Conservation (phyloP, 1,140 invertebrate species). For the Atta cephalotes region DNA sequence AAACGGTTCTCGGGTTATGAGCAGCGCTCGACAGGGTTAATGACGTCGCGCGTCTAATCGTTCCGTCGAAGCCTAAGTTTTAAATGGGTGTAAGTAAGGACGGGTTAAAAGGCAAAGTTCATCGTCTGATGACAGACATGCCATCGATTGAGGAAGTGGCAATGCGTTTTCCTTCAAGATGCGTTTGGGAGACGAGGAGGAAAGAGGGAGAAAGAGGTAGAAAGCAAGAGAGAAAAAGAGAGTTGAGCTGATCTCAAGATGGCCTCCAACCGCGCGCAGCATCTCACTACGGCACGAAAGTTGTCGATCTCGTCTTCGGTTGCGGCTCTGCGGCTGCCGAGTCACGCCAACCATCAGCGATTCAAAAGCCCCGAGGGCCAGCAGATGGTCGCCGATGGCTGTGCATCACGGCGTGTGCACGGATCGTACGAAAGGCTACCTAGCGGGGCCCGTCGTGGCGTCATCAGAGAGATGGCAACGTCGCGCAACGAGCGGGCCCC, state of each 20-base stretch:
- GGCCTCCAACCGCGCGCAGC: constrained; percentile 22
- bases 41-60: constrained; percentile 61
- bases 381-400: constrained; percentile 82
- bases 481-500: constrained; percentile 54
- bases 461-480: constrained; percentile 70
- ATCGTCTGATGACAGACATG: constrained; percentile 40
- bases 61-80: constrained; percentile 48
- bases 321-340: constrained; percentile 78
- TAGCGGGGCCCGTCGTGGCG: constrained; percentile 37
- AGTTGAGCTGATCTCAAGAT: constrained; percentile 10
- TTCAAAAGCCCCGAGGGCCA: constrained; percentile 84
- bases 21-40: constrained; percentile 44
- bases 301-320: constrained; percentile 64
- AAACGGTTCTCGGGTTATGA: constrained; percentile 42
- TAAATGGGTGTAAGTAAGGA: constrained; percentile 45
- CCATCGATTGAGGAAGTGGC: constrained; percentile 34
- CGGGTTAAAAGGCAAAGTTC: constrained; percentile 59
- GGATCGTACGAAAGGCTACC: constrained; percentile 17
- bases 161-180: constrained; percentile 15
- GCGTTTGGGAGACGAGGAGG: neutral
- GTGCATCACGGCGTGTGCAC: constrained; percentile 12
- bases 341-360: constrained; percentile 86
- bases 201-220: constrained; percentile 59
- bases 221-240: neutral
- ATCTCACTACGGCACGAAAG: constrained; percentile 39